phyloP scores from a whole-genome alignment of 2,797 vertebrate genomes.

The Ciconia nigra region DNA sequence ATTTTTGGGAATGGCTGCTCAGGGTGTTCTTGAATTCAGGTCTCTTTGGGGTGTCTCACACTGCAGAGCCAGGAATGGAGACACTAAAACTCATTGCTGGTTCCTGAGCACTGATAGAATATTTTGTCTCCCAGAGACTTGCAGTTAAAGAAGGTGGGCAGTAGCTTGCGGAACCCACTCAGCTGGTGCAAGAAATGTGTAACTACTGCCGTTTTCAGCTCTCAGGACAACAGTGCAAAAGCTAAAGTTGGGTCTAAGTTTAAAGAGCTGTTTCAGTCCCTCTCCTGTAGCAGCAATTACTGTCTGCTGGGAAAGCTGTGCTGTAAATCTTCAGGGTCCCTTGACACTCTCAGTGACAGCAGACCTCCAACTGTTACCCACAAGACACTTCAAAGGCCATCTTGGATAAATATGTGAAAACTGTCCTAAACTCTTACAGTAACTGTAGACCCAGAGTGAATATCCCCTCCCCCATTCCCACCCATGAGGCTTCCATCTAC shows the following conservation, averaged over 20 bases:
- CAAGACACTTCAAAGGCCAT: conserved; percentile 45
- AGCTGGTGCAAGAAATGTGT: neutral
- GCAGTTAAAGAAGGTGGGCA: neutral
- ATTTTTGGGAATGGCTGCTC: neutral
- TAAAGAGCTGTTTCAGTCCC: neutral
- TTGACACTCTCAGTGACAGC: neutral
- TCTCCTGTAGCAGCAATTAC: neutral
- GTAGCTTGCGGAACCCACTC: neutral
- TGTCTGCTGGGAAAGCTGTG: neutral
- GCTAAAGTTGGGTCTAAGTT: neutral
- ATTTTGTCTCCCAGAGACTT: neutral
- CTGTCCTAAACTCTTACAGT: neutral
- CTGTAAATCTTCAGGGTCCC: neutral
- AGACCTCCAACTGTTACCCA: conserved; percentile 9
- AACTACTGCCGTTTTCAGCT: neutral
- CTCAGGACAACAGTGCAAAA: neutral
- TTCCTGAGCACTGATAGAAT: neutral
- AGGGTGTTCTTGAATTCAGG: neutral
- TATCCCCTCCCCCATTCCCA: neutral
- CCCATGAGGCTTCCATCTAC: neutral
- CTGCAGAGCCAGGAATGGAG: neutral
- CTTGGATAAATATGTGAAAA: conserved; percentile 57
- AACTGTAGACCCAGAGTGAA: neutral
- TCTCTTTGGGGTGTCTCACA: neutral
- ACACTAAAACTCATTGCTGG: neutral